These are phyloP conservation scores for Orthosia gracilis DNA, from an alignment of 2,888 invertebrate species.

Conservation along the genomic window DNA sequence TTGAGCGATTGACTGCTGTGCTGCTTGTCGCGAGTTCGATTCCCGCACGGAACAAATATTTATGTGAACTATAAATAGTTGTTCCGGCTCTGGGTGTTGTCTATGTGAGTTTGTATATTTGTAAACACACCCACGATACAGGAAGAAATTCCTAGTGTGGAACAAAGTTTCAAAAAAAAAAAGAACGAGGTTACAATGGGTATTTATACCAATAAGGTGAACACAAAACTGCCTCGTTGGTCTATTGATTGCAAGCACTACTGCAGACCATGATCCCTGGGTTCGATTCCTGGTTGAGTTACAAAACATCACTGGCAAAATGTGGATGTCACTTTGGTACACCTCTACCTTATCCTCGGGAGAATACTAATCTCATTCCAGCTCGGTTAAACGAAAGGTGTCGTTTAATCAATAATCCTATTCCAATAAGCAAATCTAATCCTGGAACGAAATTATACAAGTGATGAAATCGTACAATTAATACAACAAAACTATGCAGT, in stretches of 20 bases:
- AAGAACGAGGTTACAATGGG: too few relatives aligned
- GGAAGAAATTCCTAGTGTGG: too few relatives aligned
- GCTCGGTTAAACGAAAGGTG: neutral
- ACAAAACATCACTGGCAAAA: neutral
- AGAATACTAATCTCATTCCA: neutral
- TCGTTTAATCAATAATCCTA: too few relatives aligned
- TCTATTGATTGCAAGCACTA: neutral
- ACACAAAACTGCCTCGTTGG: neutral
- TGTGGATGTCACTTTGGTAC: neutral
- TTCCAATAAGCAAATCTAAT: neutral
- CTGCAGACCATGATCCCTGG: neutral
- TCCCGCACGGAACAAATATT: too few relatives aligned
- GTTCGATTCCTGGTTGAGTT: neutral
- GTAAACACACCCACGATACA: too few relatives aligned
- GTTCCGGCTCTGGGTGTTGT: too few relatives aligned
- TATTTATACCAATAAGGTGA: neutral
- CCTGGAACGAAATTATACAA: neutral
- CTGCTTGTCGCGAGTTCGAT: too few relatives aligned
- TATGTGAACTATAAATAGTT: too few relatives aligned
- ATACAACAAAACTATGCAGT: neutral
- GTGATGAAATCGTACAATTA: constrained; percentile 9
- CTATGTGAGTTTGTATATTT: too few relatives aligned
- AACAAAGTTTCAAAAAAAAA: too few relatives aligned
- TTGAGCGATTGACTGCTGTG: too few relatives aligned
- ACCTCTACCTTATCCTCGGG: neutral